Base-by-base conservation (phyloP, 2,888 invertebrate species). In the Gandaritis pyraliata region DNA sequence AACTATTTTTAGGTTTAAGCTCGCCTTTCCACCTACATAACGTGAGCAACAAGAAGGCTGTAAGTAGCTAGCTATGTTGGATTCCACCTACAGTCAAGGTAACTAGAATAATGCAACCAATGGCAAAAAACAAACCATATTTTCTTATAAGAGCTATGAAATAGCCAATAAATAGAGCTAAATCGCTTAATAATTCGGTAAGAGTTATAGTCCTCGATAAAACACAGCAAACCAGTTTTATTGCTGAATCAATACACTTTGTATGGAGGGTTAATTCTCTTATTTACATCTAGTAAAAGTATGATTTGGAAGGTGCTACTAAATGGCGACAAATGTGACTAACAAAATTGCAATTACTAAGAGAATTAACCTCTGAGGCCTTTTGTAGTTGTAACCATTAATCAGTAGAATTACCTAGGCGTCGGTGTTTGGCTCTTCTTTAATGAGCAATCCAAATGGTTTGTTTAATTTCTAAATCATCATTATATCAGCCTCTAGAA, bases 121-220 rank as follows among this genome's bases (percentile, higher is more conserved):
- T 16, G 43, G 43, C 43, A 16, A 8, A 8, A 43, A 43, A 16
- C 16, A 43, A 43, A 16, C 10, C 43, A 38, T n/a, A 16, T 2
- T 11, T n/a, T 16, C 16, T 43, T 16, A 16, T n/a, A 7, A 4
- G 2, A 43, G 41, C 16, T 43, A 43, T 16, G 15, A 43, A 70
- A 71, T 68, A 63, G 69, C 77, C 82, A 78, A 86, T 87, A 88
- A 89, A 87, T 82, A 78, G 68, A 56, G 73, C 73, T 68, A 65
- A 86, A 85, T 79, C 75, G 78, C 76, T 82, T 81, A 86, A 85
- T 88, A 85, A 86, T 81, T 78, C 80, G 66, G 52, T 67, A 76
- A 78, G 84, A 88, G 83, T 89, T 86, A 88, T 86, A 80, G 83
- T 58, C 71, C 79, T 78, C 76, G 80, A 84, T 81, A 86, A 85